These are phyloP conservation scores for Paramuricea clavata DNA, from an alignment of 92 coral and sea anemone genomes.

Conservation along the genomic window DNA sequence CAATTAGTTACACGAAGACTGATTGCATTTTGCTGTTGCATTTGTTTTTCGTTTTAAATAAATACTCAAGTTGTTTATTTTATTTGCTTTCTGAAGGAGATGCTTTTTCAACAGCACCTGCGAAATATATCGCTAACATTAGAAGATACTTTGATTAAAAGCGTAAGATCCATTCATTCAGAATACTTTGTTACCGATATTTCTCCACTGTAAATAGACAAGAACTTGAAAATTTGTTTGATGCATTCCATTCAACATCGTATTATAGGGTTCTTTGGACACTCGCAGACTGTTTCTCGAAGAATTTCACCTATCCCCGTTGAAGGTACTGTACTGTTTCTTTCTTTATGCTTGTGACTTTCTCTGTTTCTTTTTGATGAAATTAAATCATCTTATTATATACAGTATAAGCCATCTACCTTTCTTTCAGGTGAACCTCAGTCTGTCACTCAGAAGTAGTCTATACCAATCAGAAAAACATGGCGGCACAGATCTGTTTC, in stretches of 20 bases:
- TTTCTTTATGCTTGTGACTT: neutral
- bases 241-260: neutral
- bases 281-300: conserved; percentile 87
- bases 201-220: too few relatives aligned
- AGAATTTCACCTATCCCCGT: conserved; percentile 90
- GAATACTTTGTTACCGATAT: neutral
- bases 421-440: conserved; percentile 79
- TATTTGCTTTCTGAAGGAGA: conserved; percentile 64
- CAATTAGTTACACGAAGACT: too few relatives aligned
- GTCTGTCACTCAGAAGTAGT: conserved; percentile 83
- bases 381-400: too few relatives aligned
- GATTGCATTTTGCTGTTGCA: too few relatives aligned
- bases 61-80: too few relatives aligned
- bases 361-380: too few relatives aligned
- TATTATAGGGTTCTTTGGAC: conserved; percentile 82
- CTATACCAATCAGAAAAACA: conserved; percentile 80
- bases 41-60: too few relatives aligned
- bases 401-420: too few relatives aligned
- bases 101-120: conserved; percentile 75
- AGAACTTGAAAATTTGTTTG: too few relatives aligned
- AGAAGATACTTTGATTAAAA: conserved; percentile 77
- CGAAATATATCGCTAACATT: conserved; percentile 74
- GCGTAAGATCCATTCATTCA: conserved; percentile 54
- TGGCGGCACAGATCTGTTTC: conserved; percentile 76
- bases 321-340: conserved; percentile 81